Evolutionary conservation across 23 tunicate species (phyloP), one percentile per base, ranked within the genome.

Genomic region (Corella eumyota): DNA sequence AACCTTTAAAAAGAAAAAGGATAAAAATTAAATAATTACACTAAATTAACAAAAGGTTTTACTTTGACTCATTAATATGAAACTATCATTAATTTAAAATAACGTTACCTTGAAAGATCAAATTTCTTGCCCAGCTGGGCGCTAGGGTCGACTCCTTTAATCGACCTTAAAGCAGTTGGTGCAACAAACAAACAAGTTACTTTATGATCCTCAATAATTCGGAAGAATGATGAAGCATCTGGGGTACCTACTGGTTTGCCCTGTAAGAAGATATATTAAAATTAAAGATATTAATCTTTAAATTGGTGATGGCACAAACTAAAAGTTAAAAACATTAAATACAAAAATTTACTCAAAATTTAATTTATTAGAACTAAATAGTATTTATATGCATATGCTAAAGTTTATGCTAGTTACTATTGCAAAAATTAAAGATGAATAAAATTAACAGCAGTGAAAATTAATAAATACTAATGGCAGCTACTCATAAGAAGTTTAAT

Each of bases 221-320:
- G 71, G 34, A 88, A 88, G 45, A 88, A 88, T 34, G 96, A 36
- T 1, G 85, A 59, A 34, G 76, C 88, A 62, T 88, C 96, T 0
- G 96, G 96, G 21, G 96, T 88, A 25, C 96, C 96, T 29, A 88
- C 80, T 22, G 96, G 96, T 54, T 88, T 88, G 9, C 96, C 96
- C 96, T 88, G 35, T 19, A 59, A 61, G n/a, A n/a, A n/a, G n/a
- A n/a, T n/a, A n/a, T n/a, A n/a, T n/a, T n/a, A n/a, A n/a, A n/a
- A n/a, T n/a, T n/a, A n/a, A n/a, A n/a, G n/a, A n/a, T n/a, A n/a
- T n/a, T n/a, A n/a, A n/a, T n/a, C n/a, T n/a, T n/a, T n/a, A n/a
- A n/a, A n/a, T n/a, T n/a, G n/a, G n/a, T n/a, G n/a, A n/a, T n/a
- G n/a, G n/a, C n/a, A n/a, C n/a, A n/a, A n/a, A n/a, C n/a, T n/a